phyloP scores from a whole-genome alignment of 2,888 invertebrate species.

The Caenorhabditis uteleia region DNA sequence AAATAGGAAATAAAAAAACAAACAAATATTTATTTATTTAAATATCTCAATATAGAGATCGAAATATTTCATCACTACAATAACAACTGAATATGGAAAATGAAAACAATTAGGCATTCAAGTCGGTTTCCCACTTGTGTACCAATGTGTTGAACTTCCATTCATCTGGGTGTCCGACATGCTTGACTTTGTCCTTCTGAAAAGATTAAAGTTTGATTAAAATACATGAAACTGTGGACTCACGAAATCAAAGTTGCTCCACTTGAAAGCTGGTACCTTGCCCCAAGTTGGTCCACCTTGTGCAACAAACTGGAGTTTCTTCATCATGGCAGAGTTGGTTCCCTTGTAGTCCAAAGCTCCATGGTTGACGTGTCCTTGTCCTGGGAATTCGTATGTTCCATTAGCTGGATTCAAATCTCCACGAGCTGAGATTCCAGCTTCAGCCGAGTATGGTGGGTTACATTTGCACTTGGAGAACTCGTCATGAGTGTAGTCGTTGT shows the following conservation, averaged over 20 bases:
- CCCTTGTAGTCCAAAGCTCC: constrained; percentile 79
- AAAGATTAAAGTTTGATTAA: constrained; percentile 6
- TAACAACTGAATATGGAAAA: background rate
- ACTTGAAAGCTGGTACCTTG: constrained; percentile 78
- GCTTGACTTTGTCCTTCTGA: constrained; percentile 70
- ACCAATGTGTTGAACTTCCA: constrained; percentile 78
- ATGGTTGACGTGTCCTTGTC: constrained; percentile 77
- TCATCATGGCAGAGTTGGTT: constrained; percentile 66
- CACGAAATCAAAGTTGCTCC: constrained; percentile 78
- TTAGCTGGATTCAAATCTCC: constrained; percentile 78
- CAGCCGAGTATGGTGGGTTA: constrained; percentile 78
- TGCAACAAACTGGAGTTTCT: constrained; percentile 74
- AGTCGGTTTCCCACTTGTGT: constrained; percentile 65
- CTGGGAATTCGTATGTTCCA: constrained; percentile 79
- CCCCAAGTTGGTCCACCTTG: constrained; percentile 75
- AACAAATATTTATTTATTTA: too few relatives aligned
- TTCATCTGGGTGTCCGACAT: constrained; percentile 80
- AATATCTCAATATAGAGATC: constrained; percentile 12
- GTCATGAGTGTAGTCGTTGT: constrained; percentile 78
- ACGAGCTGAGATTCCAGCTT: constrained; percentile 78
- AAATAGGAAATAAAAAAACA: too few relatives aligned
- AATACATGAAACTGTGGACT: constrained; percentile 7
- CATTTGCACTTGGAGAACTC: constrained; percentile 78
- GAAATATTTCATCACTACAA: background rate
- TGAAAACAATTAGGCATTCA: constrained; percentile 13